These are phyloP conservation scores for Neoniphon sammara DNA, from an alignment of 2,797 vertebrate genomes.

Conservation along the genomic window DNA sequence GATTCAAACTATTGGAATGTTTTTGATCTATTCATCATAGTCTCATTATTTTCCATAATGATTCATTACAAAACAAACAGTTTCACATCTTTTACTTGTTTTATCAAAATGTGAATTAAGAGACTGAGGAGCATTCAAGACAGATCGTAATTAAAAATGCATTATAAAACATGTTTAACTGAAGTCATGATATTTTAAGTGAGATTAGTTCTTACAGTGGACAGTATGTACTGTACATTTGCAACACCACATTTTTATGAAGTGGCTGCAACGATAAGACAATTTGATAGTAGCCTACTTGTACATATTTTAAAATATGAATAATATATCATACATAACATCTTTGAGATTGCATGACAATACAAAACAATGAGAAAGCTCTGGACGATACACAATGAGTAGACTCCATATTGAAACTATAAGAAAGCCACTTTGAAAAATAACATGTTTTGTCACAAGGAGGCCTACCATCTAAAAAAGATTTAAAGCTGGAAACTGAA, in stretches of 20 bases:
- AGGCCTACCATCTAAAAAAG: conserved; percentile 26
- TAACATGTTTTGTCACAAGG: conserved; percentile 24
- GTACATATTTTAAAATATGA: conserved; percentile 50
- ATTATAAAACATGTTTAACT: conserved; percentile 35
- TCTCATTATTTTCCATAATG: not conserved
- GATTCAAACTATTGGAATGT: not conserved
- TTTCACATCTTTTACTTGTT: conserved; percentile 17
- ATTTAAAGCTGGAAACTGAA: conserved; percentile 45
- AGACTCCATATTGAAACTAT: conserved; percentile 18
- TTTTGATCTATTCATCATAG: no score
- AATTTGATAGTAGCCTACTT: conserved; percentile 11
- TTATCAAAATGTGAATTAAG: conserved; percentile 29
- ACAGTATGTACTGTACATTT: conserved; percentile 34
- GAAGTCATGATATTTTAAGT: conserved; percentile 24
- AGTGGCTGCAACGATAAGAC: conserved; percentile 32
- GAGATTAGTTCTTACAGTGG: conserved; percentile 13
- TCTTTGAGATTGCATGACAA: conserved; percentile 38
- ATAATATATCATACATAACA: conserved; percentile 20
- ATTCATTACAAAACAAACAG: conserved; percentile 26
- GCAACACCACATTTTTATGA: conserved; percentile 35
- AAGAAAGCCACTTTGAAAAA: conserved; percentile 12
- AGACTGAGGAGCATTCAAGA: conserved; percentile 4
- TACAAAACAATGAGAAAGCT: conserved; percentile 41
- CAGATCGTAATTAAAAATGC: conserved; percentile 20
- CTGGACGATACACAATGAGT: conserved; percentile 22